Percentiles rank a stretch among this genome's conserved stretches.
Conservation (phyloP, 2,888 invertebrate species). For the Tachina lurida region DNA sequence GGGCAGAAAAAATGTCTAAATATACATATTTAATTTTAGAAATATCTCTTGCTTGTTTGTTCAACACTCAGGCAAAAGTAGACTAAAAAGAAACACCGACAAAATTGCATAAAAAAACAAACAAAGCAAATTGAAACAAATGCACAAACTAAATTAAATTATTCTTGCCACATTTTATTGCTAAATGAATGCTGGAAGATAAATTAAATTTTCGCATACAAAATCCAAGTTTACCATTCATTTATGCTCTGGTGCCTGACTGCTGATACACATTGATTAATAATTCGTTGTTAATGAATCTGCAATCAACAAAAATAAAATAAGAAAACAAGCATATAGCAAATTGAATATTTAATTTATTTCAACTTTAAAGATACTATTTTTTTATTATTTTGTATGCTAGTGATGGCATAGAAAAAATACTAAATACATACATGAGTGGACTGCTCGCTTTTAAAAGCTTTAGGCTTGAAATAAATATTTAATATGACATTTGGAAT, state of each 20-base stretch:
- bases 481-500: not conserved
- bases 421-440: not conserved
- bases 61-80: conserved; percentile 29
- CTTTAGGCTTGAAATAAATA: not conserved
- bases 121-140: conserved; percentile 29
- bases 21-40: not conserved
- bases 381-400: too few relatives aligned
- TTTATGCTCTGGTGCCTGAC: conserved; percentile 37
- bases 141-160: not conserved
- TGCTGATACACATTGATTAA: conserved; percentile 21
- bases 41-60: conserved; percentile 32
- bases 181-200: not conserved
- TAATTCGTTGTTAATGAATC: conserved; percentile 45
- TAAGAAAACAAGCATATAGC: not conserved
- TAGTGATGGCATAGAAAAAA: not conserved
- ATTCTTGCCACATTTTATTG: not conserved
- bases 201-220: conserved; percentile 11
- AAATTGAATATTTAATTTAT: conserved; percentile 18
- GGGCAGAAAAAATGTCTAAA: too few relatives aligned
- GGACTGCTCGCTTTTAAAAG: not conserved
- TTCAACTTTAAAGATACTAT: not conserved
- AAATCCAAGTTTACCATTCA: conserved; percentile 34
- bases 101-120: too few relatives aligned
- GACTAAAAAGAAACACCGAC: conserved; percentile 13
- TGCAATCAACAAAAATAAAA: not conserved